Evolutionary conservation across 1,140 invertebrate genomes (phyloP), one percentile per base, ranked within the genome.

Genomic region (Myzus persicae): DNA sequence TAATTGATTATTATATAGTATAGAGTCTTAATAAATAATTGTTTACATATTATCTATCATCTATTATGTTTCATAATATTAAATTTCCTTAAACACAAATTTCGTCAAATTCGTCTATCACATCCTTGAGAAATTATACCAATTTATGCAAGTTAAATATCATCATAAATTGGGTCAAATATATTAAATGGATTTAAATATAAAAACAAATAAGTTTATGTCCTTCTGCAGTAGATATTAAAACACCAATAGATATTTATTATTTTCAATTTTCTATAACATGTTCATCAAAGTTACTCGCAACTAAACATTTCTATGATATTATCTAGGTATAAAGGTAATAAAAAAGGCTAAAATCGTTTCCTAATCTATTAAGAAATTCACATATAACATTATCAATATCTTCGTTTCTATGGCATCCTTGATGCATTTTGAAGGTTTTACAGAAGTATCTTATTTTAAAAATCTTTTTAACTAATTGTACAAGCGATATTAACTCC

Each of bases 71-170:
- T 1, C 6, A 46, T 44, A 46, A n/a, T 44, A 44, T 46, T n/a
- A n/a, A n/a, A 44, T 85, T 85, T 42, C 8, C 84, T 40, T 44
- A 85, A 18, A 40, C 0, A 18, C 7, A 26, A 22, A 44, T 87
- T 87, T 18, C 18, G 18, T 87, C n/a, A 48, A 24, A 46, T 87
- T n/a, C 36, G 48, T 14, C 46, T n/a, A 46, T 36, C n/a, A 26
- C 18, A 51, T 89, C 87, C 36, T 89, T 51, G 87, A 51, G 20
- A 89, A 4, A 88, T 48, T 36, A 40, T 46, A 46, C 42, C 1
- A n/a, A 46, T 85, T 85, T 20, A 85, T 85, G 31, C 44, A 18
- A 87, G 36, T 88, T 36, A 36, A 88, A 51, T 88, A 88, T 88
- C n/a, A 48, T 88, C 44, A 36, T 51, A 14, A 51, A 46, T 46